These are phyloP conservation scores for Ecdyonurus torrentis DNA, from an alignment of 2,888 invertebrate species.

Conservation along the genomic window DNA sequence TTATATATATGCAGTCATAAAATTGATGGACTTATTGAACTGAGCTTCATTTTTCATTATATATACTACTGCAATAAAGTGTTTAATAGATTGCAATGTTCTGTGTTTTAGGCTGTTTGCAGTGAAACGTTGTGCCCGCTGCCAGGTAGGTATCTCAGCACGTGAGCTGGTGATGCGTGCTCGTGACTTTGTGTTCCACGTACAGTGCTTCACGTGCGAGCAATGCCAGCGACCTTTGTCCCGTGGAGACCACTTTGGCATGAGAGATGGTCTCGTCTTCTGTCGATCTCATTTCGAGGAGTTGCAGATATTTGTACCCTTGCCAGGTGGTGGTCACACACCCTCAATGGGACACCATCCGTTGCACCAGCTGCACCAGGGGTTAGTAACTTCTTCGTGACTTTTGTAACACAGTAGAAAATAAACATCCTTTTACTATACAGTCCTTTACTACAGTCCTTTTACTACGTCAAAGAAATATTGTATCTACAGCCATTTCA, in stretches of 20 bases:
- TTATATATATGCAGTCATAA: too few relatives aligned
- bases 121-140: slow-evolving; percentile 69
- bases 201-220: slow-evolving; percentile 77
- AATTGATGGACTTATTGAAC: too few relatives aligned
- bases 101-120: slow-evolving; percentile 64
- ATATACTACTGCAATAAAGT: too few relatives aligned
- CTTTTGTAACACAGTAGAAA: too few relatives aligned
- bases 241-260: slow-evolving; percentile 83
- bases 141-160: slow-evolving; percentile 66
- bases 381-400: too few relatives aligned
- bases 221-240: slow-evolving; percentile 66
- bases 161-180: slow-evolving; percentile 86
- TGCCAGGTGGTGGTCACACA: neutral
- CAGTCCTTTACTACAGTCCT: too few relatives aligned
- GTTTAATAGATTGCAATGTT: too few relatives aligned
- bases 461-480: too few relatives aligned
- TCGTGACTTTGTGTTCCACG: slow-evolving; percentile 70
- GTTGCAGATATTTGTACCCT: slow-evolving; percentile 4
- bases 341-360: neutral
- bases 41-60: too few relatives aligned
- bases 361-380: neutral
- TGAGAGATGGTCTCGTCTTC: slow-evolving; percentile 60
- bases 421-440: too few relatives aligned
- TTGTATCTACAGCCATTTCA: too few relatives aligned
- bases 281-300: slow-evolving; percentile 45